Conservation (phyloP, 2,113 vertebrate genomes). For the Elephas maximus region DNA sequence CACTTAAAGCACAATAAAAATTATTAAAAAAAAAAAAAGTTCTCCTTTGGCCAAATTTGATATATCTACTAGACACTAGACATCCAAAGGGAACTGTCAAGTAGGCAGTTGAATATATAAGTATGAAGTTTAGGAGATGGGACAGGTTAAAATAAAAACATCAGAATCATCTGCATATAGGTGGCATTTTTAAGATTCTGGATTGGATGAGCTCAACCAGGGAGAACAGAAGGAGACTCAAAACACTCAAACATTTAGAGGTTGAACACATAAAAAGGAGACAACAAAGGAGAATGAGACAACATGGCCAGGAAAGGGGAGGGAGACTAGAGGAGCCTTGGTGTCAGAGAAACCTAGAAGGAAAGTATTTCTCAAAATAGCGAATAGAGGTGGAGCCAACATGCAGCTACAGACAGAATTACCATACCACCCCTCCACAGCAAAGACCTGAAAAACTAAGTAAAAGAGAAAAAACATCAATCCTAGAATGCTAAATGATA, state of each 20-base stretch:
- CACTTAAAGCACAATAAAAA: no score
- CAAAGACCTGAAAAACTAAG: no score
- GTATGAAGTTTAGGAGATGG: not conserved
- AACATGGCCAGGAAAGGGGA: accelerated
- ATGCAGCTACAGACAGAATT: no score
- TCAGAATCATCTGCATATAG: not conserved
- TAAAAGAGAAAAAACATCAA: no score
- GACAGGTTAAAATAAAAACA: not conserved
- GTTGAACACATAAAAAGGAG: not conserved
- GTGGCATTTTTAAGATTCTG: not conserved
- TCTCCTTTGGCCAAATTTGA: not conserved
- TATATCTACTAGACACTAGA: not conserved
- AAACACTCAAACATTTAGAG: not conserved
- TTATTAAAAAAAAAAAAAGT: not conserved
- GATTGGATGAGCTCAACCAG: not conserved
- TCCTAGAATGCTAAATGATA: no score
- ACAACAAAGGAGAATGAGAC: not conserved
- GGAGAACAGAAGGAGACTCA: not conserved
- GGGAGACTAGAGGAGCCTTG: not conserved
- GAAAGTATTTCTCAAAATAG: not conserved
- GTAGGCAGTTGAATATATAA: not conserved
- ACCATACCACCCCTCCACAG: no score
- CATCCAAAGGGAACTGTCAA: not conserved
- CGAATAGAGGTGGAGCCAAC: not conserved
- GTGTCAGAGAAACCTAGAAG: not conserved